Evolutionary conservation across 2,113 vertebrate species (phyloP), one percentile per base, ranked within the genome.

Genomic region (Oenanthe melanoleuca): DNA sequence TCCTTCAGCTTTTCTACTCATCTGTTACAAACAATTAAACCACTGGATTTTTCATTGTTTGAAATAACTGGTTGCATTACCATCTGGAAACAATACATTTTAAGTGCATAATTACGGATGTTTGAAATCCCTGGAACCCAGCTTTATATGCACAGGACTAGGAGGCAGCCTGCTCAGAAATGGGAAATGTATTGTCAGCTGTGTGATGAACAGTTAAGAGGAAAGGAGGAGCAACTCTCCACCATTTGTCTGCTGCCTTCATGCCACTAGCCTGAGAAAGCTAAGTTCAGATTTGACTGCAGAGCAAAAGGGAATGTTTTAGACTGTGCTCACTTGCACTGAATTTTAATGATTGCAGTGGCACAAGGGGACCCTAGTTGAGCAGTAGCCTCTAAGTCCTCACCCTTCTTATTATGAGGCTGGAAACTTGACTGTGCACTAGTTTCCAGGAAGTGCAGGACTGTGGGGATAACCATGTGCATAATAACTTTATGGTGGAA

Each of bases 41-140:
- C 91, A 53, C 84, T 88, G 86, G 66, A 42, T 97, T 92, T 97
- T 96, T 95, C 94, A 95, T 97, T 97, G 93, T 95, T 97, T 95
- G 96, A 95, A 95, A 95, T 95, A 96, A 96, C 89, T 91, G 61
- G 84, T 81, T 92, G 93, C 93, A 96, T 95, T 96, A 94, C 96
- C 95, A 95, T 96, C 96, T 96, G 95, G 96, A 94, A 97, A 95
- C 91, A 82, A 94, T 95, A 95, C 91, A 94, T 80, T 96, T 95
- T 95, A 95, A 95, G 80, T 91, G 84, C 86, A 57, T 92, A 93
- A 94, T 95, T 95, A 92, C 0, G 80, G 89, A 75, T 91, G 80
- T 91, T 92, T 79, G 65, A 64, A 97, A 92, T 92, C 81, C 91
- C 70, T 85, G 66, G 61, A 93, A 95, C 55, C 15, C 49, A 79